Base-by-base conservation (phyloP, 2,797 vertebrate genomes). In the Ceyx erithaca region DNA sequence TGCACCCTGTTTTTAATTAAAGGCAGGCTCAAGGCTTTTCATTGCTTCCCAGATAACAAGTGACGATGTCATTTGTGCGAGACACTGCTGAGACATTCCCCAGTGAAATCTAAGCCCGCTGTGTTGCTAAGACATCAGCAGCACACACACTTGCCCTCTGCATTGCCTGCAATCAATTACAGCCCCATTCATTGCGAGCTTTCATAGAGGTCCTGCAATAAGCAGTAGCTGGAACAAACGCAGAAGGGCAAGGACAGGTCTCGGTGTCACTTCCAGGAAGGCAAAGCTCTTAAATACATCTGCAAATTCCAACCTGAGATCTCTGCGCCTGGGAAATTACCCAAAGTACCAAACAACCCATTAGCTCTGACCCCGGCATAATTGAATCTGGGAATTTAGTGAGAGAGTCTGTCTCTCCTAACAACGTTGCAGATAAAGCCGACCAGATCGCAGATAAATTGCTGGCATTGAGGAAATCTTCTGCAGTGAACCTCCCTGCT, bases 311-410 rank as follows among this genome's bases (percentile, higher is more conserved):
- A 85, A 55, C 57, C 73, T 35, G 85, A 91, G 71, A 76, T 67
- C 51, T 84, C 91, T 11, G 1, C 1, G 8, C 71, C 45, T 68
- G 88, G 67, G 87, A 93, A 95, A 95, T 89, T 79, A 91, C 77
- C 82, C 77, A 52, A 75, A 82, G 90, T 51, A 83, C 85, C 89
- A 62, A 91, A 94, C 61, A 87, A 93, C 45, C 69, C 79, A 87
- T 93, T 85, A 85, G 76, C 92, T 93, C 84, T 86, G 96, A 95
- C 92, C 96, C 91, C 84, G 91, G 63, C 68, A 87, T 93, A 93
- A 96, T 48, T 92, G 90, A 78, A 85, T 92, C 84, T 88, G 90
- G 94, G 89, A 95, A 90, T 88, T 87, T 31, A 82, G 89, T 61
- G 83, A 64, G 31, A 69, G 61, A 79, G 71, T 46, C 77, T 75